Percentiles rank a stretch among this genome's conserved stretches.
These are phyloP conservation scores for Cyclopterus lumpus DNA, from an alignment of 2,797 vertebrate genomes.

Conservation along the genomic window DNA sequence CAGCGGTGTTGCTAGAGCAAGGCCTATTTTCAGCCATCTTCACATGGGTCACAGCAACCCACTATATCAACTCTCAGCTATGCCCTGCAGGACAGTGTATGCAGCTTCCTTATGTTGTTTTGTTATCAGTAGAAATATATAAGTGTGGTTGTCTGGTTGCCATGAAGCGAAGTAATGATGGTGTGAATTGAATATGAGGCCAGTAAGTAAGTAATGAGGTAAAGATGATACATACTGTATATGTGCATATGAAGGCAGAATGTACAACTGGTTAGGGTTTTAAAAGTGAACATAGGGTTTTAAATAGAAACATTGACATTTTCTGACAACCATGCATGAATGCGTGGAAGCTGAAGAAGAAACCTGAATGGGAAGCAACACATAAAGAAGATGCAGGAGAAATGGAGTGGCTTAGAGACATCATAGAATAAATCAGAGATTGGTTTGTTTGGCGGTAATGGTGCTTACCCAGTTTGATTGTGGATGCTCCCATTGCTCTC, in stretches of 20 bases:
- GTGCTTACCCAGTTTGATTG: slow-evolving; percentile 44
- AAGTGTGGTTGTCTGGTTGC: neutral
- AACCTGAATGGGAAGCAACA: neutral
- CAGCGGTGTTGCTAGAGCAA: slow-evolving; percentile 60
- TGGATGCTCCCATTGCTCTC: slow-evolving; percentile 54
- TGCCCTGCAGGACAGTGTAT: slow-evolving; percentile 17
- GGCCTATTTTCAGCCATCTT: slow-evolving; percentile 64
- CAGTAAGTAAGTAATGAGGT: neutral
- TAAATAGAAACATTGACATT: neutral
- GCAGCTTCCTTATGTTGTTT: slow-evolving; percentile 1
- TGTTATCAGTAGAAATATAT: neutral
- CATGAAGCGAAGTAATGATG: neutral
- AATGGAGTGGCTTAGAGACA: neutral
- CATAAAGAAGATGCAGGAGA: neutral
- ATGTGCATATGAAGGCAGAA: neutral
- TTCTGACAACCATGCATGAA: slow-evolving; percentile 1
- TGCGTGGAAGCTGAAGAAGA: neutral
- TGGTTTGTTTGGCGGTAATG: slow-evolving; percentile 32
- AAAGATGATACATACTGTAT: neutral
- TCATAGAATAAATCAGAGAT: slow-evolving; percentile 3
- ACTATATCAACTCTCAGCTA: slow-evolving; percentile 28
- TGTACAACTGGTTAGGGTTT: neutral
- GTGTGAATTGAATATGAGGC: neutral
- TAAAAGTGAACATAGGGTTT: neutral
- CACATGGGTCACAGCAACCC: slow-evolving; percentile 45